Percentiles rank a stretch among this genome's conserved stretches.
These are phyloP conservation scores for Leptocoma aspasia DNA, from an alignment of 2,113 vertebrate genomes.

Conservation along the genomic window DNA sequence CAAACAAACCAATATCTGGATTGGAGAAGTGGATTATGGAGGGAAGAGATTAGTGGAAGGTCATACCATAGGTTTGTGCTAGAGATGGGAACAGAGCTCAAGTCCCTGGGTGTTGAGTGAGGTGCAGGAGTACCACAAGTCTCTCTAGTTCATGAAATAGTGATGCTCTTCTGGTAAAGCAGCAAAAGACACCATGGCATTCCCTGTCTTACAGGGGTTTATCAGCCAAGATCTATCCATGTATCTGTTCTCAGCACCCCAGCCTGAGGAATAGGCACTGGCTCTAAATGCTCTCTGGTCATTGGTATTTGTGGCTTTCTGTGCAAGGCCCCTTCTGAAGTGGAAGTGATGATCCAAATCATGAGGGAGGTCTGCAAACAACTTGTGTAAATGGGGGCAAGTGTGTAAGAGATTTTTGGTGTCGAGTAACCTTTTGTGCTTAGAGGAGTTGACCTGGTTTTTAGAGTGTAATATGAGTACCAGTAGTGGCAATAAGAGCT, in stretches of 20 bases:
- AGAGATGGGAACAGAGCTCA: not conserved
- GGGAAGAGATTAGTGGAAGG: not conserved
- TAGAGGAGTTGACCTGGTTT: not conserved
- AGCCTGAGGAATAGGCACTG: not conserved
- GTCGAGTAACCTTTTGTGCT: not conserved
- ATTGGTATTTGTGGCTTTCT: not conserved
- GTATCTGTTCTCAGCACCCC: not conserved
- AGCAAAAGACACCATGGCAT: not conserved
- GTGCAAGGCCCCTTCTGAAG: not conserved
- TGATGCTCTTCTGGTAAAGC: not conserved
- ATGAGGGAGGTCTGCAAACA: not conserved
- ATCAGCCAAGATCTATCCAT: not conserved
- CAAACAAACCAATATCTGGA: not conserved
- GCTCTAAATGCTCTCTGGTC: not conserved
- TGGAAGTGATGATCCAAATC: not conserved
- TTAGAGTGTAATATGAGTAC: not conserved
- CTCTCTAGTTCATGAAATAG: not conserved
- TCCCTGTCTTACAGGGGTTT: not conserved
- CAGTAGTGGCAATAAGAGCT: not conserved
- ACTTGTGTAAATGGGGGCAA: not conserved
- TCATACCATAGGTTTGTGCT: not conserved
- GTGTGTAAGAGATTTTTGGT: not conserved
- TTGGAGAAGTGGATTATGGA: not conserved
- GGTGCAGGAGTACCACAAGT: not conserved
- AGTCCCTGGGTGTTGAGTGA: not conserved